These are phyloP conservation scores for Burhinus bistriatus DNA, from an alignment of 2,113 vertebrate genomes.

Conservation along the genomic window DNA sequence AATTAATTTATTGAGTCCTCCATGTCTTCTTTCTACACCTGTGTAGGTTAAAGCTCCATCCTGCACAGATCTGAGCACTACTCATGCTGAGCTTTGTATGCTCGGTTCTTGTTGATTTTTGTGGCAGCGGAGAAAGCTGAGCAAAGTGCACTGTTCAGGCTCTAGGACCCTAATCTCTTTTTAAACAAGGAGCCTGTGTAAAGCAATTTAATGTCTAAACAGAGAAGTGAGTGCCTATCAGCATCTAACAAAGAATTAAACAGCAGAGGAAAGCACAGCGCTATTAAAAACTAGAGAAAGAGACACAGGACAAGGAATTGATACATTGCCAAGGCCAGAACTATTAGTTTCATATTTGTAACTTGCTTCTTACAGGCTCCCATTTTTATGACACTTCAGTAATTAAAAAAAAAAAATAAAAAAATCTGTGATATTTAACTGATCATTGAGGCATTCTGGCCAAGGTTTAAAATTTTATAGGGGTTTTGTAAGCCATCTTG, in stretches of 20 bases:
- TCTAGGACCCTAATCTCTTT: conserved; percentile 28
- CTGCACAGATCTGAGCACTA: neutral
- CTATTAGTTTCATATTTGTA: neutral
- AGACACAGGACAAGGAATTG: neutral
- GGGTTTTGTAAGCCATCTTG: neutral
- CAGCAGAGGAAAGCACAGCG: neutral
- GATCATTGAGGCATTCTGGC: neutral
- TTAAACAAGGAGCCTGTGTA: conserved; percentile 36
- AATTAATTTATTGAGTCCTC: neutral
- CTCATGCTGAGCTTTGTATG: neutral
- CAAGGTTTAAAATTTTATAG: neutral
- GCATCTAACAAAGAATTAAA: neutral
- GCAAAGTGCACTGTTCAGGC: neutral
- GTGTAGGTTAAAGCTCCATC: neutral
- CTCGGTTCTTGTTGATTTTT: neutral
- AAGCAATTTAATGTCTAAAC: conserved; percentile 34
- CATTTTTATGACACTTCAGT: neutral
- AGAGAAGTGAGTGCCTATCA: conserved; percentile 16
- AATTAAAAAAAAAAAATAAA: neutral
- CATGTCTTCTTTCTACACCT: neutral
- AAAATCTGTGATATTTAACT: neutral
- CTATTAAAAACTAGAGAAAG: neutral
- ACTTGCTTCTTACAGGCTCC: neutral
- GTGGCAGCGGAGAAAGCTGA: neutral
- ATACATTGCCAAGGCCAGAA: neutral